These are phyloP conservation scores for Acrobasis suavella DNA, from an alignment of 2,888 invertebrate species.

Conservation along the genomic window DNA sequence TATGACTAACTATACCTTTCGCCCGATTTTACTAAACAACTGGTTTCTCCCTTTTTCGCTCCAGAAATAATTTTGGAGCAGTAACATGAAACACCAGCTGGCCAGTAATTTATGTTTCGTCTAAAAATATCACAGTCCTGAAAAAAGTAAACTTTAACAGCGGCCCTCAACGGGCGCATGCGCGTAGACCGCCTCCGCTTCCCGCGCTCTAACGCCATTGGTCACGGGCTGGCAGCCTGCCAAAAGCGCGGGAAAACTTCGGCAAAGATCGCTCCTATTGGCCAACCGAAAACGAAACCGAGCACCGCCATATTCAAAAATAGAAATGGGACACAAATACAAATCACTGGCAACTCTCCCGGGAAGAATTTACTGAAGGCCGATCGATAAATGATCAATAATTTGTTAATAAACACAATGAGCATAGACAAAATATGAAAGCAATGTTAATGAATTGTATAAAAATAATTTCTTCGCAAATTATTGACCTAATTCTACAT, in stretches of 20 bases:
- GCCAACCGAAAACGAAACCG: slow-evolving; percentile 66
- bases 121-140: slow-evolving; percentile 49
- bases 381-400: slow-evolving; percentile 3
- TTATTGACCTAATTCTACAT: background rate
- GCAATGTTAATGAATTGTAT: background rate
- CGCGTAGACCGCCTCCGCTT: slow-evolving; percentile 58
- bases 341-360: slow-evolving; percentile 44
- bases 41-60: background rate
- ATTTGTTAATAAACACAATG: background rate
- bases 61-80: slow-evolving; percentile 8
- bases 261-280: slow-evolving; percentile 62
- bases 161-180: slow-evolving; percentile 43
- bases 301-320: slow-evolving; percentile 82
- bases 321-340: slow-evolving; percentile 64
- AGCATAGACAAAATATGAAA: background rate
- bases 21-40: background rate
- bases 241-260: slow-evolving; percentile 74
- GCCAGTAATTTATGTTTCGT: slow-evolving; percentile 38
- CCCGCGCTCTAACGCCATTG: slow-evolving; percentile 65
- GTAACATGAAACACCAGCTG: slow-evolving; percentile 33
- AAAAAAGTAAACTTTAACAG: slow-evolving; percentile 53
- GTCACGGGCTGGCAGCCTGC: slow-evolving; percentile 66
- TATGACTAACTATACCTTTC: background rate
- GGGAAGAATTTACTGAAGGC: slow-evolving; percentile 25
- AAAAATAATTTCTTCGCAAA: background rate